A percentile compares a stretch with the other conserved stretches of the same genome.
Evolutionary conservation across 2,888 invertebrate species (phyloP).

Genomic region (Hartigia nigra): DNA sequence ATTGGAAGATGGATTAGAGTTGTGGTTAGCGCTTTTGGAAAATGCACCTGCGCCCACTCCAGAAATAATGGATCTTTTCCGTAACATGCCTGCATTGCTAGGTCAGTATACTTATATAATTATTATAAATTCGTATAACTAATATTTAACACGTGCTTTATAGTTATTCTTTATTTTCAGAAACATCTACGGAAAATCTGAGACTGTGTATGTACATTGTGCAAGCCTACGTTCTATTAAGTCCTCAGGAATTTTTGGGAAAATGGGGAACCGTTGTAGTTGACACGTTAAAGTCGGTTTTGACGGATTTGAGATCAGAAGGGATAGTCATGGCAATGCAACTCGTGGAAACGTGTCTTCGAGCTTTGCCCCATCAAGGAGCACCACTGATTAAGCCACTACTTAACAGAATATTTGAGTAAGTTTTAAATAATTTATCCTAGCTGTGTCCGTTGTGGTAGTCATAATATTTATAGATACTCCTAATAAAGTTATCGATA

Average conservation of each 20-base stretch:
- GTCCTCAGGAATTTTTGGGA: constrained; percentile 81
- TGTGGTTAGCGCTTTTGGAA: constrained; percentile 89
- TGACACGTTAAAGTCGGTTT: constrained; percentile 75
- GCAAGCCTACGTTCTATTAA: constrained; percentile 83
- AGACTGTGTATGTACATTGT: constrained; percentile 83
- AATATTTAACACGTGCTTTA: constrained; percentile 17
- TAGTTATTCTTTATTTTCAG: constrained; percentile 65
- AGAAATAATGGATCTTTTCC: constrained; percentile 77
- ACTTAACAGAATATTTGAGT: constrained; percentile 73
- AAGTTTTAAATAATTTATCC: constrained; percentile 43
- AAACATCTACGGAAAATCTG: constrained; percentile 85
- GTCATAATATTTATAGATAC: not conserved
- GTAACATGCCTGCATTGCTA: constrained; percentile 79
- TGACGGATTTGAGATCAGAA: constrained; percentile 82
- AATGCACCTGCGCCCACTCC: constrained; percentile 75
- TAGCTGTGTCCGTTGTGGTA: not conserved
- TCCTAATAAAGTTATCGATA: constrained; percentile 1
- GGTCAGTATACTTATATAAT: constrained; percentile 66
- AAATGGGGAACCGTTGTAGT: constrained; percentile 79
- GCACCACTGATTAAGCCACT: constrained; percentile 77
- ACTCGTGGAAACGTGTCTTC: constrained; percentile 81
- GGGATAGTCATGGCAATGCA: constrained; percentile 79
- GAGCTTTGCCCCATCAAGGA: constrained; percentile 79
- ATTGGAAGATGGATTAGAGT: constrained; percentile 89
- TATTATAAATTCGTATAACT: not conserved